Conservation (phyloP, 2,797 vertebrate species). For the Sebastes cheni region DNA sequence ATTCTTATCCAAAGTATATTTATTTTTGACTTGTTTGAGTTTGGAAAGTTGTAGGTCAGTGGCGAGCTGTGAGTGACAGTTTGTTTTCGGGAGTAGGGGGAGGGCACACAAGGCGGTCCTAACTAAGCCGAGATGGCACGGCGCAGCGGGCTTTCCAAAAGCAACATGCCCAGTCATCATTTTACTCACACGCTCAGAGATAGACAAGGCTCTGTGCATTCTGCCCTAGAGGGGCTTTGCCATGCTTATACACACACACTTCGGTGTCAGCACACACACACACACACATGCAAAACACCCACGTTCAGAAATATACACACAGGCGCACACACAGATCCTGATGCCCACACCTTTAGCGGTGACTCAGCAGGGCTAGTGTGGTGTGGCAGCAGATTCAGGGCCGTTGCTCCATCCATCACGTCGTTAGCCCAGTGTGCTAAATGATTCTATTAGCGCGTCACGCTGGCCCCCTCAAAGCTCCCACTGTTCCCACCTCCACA, state of each 20-base stretch:
- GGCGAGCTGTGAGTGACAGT: slow-evolving; percentile 40
- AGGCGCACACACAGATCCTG: slow-evolving; percentile 4
- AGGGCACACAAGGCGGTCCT: slow-evolving; percentile 14
- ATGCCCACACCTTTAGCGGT: slow-evolving; percentile 8
- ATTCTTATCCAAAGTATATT: slow-evolving; percentile 37
- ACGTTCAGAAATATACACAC: slow-evolving; percentile 12
- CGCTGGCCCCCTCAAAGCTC: slow-evolving; percentile 70
- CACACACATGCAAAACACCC: slow-evolving; percentile 16
- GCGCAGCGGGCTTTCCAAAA: slow-evolving; percentile 30
- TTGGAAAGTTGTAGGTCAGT: slow-evolving; percentile 28
- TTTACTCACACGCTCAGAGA: slow-evolving; percentile 30
- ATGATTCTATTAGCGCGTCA: slow-evolving; percentile 75
- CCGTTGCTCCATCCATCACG: slow-evolving; percentile 69
- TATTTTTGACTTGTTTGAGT: slow-evolving; percentile 30
- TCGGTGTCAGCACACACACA: slow-evolving; percentile 17
- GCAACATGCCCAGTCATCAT: slow-evolving; percentile 63
- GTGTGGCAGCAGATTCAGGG: slow-evolving; percentile 40
- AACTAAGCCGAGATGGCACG: slow-evolving; percentile 28
- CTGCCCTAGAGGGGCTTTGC: slow-evolving; percentile 33
- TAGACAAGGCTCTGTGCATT: slow-evolving; percentile 40
- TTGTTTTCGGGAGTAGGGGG: slow-evolving; percentile 39
- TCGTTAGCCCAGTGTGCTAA: slow-evolving; percentile 67
- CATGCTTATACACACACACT: slow-evolving; percentile 20
- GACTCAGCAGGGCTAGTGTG: slow-evolving; percentile 36
- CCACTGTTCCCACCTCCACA: slow-evolving; percentile 76